Evolutionary conservation across 2,797 vertebrate species (phyloP).

Genomic region (Nyctalus aviator): DNA sequence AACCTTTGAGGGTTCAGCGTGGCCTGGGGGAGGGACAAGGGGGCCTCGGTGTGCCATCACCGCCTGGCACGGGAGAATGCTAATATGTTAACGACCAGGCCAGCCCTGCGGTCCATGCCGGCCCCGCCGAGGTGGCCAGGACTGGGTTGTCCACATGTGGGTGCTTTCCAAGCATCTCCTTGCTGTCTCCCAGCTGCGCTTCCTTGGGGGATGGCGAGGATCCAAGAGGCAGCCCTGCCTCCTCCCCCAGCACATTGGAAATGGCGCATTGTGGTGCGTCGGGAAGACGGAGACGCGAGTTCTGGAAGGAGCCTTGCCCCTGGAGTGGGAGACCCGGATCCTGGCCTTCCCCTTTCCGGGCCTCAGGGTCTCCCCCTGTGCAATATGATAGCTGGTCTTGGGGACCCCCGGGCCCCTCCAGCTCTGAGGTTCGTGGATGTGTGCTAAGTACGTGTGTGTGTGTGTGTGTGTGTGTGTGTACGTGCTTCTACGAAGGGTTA

Average conservation of each 20-base stretch:
- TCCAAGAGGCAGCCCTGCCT: slow-evolving; percentile 57
- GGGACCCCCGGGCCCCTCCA: background rate
- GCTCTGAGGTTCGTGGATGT: background rate
- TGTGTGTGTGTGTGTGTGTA: too few species aligned
- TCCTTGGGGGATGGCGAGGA: slow-evolving; percentile 54
- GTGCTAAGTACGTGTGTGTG: too few species aligned
- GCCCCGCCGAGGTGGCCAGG: background rate
- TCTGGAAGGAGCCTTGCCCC: slow-evolving; percentile 66
- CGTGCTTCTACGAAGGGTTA: background rate
- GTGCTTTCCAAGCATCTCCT: background rate
- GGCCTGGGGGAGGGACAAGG: background rate
- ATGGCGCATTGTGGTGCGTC: slow-evolving; percentile 77
- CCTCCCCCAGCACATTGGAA: slow-evolving; percentile 61
- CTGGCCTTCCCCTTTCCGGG: background rate
- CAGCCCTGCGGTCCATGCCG: background rate
- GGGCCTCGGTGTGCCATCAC: background rate
- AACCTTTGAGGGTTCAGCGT: background rate
- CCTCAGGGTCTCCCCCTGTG: slow-evolving; percentile 7
- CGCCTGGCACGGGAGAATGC: background rate
- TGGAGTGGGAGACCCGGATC: background rate
- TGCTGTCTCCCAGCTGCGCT: background rate
- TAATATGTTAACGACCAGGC: background rate
- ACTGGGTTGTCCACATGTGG: background rate
- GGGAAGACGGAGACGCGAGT: background rate
- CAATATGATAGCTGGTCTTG: background rate